These are phyloP conservation scores for Ecdyonurus torrentis DNA, from an alignment of 2,888 invertebrate species.

Conservation along the genomic window DNA sequence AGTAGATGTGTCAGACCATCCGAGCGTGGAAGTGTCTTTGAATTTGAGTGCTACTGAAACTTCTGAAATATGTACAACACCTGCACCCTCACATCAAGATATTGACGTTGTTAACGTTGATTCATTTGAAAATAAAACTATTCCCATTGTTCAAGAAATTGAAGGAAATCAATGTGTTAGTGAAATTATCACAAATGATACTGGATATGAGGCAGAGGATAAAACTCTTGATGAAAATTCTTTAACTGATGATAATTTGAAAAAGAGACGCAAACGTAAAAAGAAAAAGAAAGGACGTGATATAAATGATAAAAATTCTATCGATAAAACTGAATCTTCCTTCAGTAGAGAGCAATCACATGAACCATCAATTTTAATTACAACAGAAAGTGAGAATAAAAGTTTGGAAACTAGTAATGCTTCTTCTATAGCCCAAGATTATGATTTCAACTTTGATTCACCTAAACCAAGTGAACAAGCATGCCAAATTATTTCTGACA, in stretches of 20 bases:
- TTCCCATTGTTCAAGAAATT: not conserved
- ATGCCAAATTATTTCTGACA: too few relatives aligned
- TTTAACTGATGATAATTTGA: slow-evolving; percentile 24
- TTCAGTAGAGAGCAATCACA: too few relatives aligned
- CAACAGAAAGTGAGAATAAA: too few relatives aligned
- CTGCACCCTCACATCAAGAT: not conserved
- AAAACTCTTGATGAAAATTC: slow-evolving; percentile 38
- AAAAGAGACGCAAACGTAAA: slow-evolving; percentile 32
- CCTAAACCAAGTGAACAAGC: too few relatives aligned
- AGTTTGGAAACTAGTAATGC: too few relatives aligned
- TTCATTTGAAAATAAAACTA: too few relatives aligned
- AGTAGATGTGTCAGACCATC: not conserved
- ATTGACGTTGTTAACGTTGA: not conserved
- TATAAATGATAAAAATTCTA: slow-evolving; percentile 31
- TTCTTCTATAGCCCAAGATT: too few relatives aligned
- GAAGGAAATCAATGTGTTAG: slow-evolving; percentile 22
- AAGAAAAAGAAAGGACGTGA: slow-evolving; percentile 31
- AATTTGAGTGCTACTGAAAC: not conserved
- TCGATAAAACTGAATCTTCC: too few relatives aligned
- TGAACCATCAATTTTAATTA: too few relatives aligned
- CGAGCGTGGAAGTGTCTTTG: not conserved
- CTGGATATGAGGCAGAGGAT: slow-evolving; percentile 58
- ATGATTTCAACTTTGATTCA: too few relatives aligned
- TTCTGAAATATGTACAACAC: not conserved
- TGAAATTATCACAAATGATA: slow-evolving; percentile 32